A percentile compares a stretch with the other conserved stretches of the same genome.
Evolutionary conservation across 2,797 vertebrate genomes (phyloP).

Genomic region (Anabacerthia variegaticeps): DNA sequence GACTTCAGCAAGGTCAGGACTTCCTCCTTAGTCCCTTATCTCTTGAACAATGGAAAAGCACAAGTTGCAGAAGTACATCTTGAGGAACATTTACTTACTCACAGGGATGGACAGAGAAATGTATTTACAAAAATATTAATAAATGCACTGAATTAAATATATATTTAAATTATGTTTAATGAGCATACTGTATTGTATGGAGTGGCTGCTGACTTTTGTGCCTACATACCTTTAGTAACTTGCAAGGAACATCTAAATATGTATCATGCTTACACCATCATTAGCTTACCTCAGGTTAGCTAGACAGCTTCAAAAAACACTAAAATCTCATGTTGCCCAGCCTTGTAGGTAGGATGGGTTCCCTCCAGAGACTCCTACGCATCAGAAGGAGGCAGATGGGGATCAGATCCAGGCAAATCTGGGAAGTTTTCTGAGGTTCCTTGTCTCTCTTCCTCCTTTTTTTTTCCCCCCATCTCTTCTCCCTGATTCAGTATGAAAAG

Average conservation of each 20-base stretch:
- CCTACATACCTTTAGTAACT: neutral
- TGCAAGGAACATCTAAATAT: neutral
- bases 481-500: neutral
- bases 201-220: neutral
- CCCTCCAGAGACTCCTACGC: neutral
- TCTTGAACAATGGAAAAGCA: neutral
- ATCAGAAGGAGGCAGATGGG: neutral
- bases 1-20: slow-evolving; percentile 3
- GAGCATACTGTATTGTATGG: neutral
- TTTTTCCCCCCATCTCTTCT: neutral
- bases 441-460: neutral
- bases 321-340: neutral
- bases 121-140: neutral
- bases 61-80: neutral
- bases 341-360: accelerated
- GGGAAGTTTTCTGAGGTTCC: neutral
- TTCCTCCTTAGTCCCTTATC: slow-evolving; percentile 18
- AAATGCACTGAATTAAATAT: neutral
- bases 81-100: neutral
- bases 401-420: neutral
- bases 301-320: neutral
- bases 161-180: neutral
- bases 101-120: neutral
- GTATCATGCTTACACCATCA: neutral
- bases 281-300: neutral